phyloP scores from a whole-genome alignment of 2,113 vertebrate species.

The Nymphicus hollandicus region DNA sequence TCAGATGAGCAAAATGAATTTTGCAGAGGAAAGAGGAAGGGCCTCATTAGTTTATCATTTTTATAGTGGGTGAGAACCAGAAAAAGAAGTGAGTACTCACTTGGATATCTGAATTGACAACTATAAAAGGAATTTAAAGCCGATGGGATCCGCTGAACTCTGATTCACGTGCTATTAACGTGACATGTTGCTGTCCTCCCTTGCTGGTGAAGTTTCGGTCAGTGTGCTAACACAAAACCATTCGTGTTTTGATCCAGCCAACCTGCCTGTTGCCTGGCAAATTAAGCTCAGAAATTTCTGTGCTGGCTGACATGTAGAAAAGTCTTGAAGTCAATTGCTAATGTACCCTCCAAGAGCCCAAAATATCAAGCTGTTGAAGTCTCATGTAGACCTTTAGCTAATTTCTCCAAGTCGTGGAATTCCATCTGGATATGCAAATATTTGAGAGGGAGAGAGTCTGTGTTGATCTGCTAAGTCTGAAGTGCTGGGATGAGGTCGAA shows the following conservation, averaged over 20 bases:
- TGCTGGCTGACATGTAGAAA: not conserved
- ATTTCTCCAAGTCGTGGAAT: not conserved
- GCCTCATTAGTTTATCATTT: not conserved
- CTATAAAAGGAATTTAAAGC: not conserved
- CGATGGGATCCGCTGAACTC: rapidly evolving
- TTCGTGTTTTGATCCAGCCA: not conserved
- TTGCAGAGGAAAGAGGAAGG: not conserved
- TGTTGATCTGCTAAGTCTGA: not conserved
- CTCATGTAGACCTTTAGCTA: rapidly evolving
- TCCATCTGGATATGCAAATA: not conserved
- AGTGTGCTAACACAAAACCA: not conserved
- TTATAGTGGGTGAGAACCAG: not conserved
- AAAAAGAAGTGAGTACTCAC: not conserved
- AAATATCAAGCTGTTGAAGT: not conserved
- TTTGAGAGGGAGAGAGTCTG: not conserved
- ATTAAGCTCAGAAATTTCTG: not conserved
- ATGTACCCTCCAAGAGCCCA: not conserved
- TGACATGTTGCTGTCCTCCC: not conserved
- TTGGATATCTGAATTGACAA: not conserved
- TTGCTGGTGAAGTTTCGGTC: not conserved
- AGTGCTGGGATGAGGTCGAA: not conserved
- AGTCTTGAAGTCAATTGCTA: not conserved
- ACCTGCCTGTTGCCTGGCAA: not conserved
- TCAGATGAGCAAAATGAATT: not conserved
- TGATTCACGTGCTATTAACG: not conserved